Percentiles rank a stretch among this genome's conserved stretches.
These are phyloP conservation scores for Brevimyrus niger DNA, from an alignment of 2,113 vertebrate genomes.

Conservation along the genomic window DNA sequence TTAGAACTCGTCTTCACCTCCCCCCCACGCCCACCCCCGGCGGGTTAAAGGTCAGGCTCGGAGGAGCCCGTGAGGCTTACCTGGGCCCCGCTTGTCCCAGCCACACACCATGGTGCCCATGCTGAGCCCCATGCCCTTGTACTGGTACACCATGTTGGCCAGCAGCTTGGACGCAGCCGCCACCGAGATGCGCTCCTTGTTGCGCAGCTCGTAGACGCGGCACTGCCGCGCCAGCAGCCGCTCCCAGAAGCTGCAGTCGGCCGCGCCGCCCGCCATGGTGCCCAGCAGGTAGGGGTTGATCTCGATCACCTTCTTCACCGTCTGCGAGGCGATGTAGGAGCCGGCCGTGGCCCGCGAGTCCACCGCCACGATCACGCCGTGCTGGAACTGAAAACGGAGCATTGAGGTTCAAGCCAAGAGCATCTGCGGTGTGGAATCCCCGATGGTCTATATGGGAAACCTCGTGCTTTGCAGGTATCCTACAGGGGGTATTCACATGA, in stretches of 20 bases:
- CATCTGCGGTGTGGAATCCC: background rate
- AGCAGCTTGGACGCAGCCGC: constrained; percentile 83
- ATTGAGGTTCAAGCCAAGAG: background rate
- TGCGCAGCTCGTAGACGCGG: constrained; percentile 84
- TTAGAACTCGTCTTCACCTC: background rate
- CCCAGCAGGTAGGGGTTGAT: constrained; percentile 84
- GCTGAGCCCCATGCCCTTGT: constrained; percentile 88
- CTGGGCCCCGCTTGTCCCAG: constrained; percentile 81
- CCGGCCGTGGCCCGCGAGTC: constrained; percentile 85
- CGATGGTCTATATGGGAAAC: background rate
- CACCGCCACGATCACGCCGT: constrained; percentile 81
- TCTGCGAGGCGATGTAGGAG: constrained; percentile 82
- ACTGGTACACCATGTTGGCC: constrained; percentile 95
- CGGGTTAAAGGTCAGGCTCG: background rate
- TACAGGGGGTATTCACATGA: background rate
- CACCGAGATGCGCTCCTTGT: constrained; percentile 88
- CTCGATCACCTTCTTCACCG: constrained; percentile 87
- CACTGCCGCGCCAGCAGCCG: constrained; percentile 81
- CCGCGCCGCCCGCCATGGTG: constrained; percentile 86
- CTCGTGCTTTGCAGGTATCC: background rate
- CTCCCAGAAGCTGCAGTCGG: constrained; percentile 89
- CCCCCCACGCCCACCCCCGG: background rate
- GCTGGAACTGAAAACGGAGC: constrained; percentile 62
- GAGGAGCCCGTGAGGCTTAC: background rate
- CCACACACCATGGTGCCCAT: constrained; percentile 94